Evolutionary conservation across 1,140 invertebrate species (phyloP), one percentile per base, ranked within the genome.

Genomic region (Heterodera schachtii): DNA sequence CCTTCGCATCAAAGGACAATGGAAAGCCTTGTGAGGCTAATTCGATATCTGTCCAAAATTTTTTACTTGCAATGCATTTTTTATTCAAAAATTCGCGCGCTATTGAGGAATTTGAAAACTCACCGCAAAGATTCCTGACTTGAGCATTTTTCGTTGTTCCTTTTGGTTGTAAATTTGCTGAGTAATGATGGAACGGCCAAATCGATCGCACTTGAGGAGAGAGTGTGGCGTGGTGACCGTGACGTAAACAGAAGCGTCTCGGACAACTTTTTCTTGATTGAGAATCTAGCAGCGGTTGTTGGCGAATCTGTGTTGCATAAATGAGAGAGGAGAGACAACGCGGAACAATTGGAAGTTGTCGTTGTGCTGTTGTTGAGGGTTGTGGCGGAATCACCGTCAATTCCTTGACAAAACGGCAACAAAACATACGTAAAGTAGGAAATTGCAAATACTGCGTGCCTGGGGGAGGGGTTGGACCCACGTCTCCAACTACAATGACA

Each of bases 201-300:
- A 69, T 78, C 76, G 70, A 78, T 78, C 57, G 66, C 57, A 76
- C 74, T 76, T 31, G 76, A 78, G 4, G 76, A 78, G 4, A 78
- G 9, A 11, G 76, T 78, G 60, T 78, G 76, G 16, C 47, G 66
- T 16, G 76, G 76, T 13, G 76, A 49, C 43, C 76, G 52, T 66
- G 66, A 46, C 47, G 70, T 13, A 21, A 70, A 78, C 70, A 75
- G 60, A 41, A 78, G 47, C 21, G 76, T 78, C 44, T 78, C 76
- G 13, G 76, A 78, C 31, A 78, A n/a, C 47, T 78, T 78, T 67
- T 78, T 78, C 49, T 49, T 46, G 70, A 78, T 78, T 69, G 76
- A 78, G 44, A 78, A 78, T 11, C 76, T 46, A 44, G 41, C 64
- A 43, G 31, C 47, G 8, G 47, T 69, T 78, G 64, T 31, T 44